A percentile compares a stretch with the other conserved stretches of the same genome.
Evolutionary conservation across 2,113 vertebrate genomes (phyloP).

Genomic region (Lagenorhynchus albirostris): DNA sequence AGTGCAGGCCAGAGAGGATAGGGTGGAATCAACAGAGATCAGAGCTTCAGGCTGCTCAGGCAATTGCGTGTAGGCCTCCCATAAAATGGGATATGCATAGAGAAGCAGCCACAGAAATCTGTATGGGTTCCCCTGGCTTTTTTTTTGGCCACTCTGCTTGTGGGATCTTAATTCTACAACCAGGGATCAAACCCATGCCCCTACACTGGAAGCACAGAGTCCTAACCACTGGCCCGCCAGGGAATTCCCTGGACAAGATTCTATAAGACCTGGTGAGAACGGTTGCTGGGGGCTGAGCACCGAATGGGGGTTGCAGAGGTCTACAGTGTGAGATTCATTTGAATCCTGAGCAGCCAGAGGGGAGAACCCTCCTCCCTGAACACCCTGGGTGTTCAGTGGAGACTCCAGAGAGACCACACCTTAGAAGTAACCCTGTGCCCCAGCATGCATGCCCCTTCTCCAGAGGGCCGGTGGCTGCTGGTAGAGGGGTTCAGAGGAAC

Average conservation of each 20-base stretch:
- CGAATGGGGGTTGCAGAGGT: not conserved
- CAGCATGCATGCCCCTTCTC: not conserved
- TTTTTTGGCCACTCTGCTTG: too few species aligned
- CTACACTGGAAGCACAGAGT: too few species aligned
- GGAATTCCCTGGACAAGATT: not conserved
- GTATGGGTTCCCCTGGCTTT: not conserved
- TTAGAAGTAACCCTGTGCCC: not conserved
- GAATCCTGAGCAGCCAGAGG: not conserved
- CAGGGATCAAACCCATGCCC: too few species aligned
- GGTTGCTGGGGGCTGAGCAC: not conserved
- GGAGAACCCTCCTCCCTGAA: not conserved
- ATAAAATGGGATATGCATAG: not conserved
- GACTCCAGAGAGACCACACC: not conserved
- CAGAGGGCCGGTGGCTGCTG: not conserved
- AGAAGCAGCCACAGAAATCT: not conserved
- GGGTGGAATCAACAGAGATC: not conserved
- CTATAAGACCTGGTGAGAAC: not conserved
- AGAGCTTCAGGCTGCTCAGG: not conserved
- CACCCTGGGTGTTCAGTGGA: too few species aligned
- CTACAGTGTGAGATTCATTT: not conserved
- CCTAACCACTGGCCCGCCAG: too few species aligned
- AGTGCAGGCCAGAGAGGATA: not conserved
- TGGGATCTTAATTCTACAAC: too few species aligned
- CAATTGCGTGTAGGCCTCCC: not conserved
- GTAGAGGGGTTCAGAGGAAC: not conserved